Evolutionary conservation across 1,140 invertebrate species (phyloP), one percentile per base, ranked within the genome.

Genomic region (Geopemphigus sp.): DNA sequence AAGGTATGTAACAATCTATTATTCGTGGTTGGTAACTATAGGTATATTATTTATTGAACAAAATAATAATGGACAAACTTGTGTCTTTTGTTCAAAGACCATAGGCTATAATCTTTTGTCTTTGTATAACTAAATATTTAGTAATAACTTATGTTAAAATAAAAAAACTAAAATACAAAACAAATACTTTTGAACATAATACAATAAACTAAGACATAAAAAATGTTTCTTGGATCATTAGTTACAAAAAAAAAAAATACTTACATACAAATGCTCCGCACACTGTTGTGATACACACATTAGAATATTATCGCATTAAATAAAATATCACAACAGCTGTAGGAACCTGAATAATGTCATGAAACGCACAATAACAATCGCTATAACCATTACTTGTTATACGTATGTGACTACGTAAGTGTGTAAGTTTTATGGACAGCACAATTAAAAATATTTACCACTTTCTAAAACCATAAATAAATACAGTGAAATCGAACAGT

Each of bases 401-500:
- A 39, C 3, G 8, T 39, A 39, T 8, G 8, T 39, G 50, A 68
- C 22, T 50, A 68, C 24, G 14, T 8, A 17, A 24, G n/a, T 24
- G 24, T 8, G 50, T 10, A 17, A 15, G 10, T 68, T 26, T 53
- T 29, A 5, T 6, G 6, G 29, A 45, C 26, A 57, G 47, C 29
- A 47, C 19, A 78, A 29, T 63, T 63, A 63, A 68, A 78, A 78
- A 63, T 61, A 61, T 39, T 39, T 39, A 78, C 56, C 74, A 63
- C 57, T 59, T n/a, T 57, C 24, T 29, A 45, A 76, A 24, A 19
- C 39, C 74, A 50, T 45, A 59, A 78, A 57, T 50, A 78, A 61
- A 78, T n/a, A 47, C 32, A 78, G 19, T 78, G 19, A 61, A 63
- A 78, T 78, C 59, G 12, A n/a, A 78, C 74, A 78, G 74, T 78